phyloP scores from a whole-genome alignment of 2,888 invertebrate species.

The Villa cingulata region DNA sequence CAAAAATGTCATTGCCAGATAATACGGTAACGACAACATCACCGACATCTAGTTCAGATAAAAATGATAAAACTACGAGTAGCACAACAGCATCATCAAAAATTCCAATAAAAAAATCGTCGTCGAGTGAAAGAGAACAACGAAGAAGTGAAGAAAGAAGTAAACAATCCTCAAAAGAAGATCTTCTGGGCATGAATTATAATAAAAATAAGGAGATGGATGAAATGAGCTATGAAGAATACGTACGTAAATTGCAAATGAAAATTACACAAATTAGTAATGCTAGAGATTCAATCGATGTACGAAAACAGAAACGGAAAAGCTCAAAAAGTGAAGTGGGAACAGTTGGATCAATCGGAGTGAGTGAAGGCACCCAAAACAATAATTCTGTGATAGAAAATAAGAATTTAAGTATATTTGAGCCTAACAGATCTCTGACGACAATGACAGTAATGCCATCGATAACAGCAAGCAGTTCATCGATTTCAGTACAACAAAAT shows the following conservation, averaged over 20 bases:
- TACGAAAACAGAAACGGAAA: slow-evolving; percentile 39
- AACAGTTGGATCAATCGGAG: neutral
- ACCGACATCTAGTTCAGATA: slow-evolving; percentile 24
- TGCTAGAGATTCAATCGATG: slow-evolving; percentile 52
- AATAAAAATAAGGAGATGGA: slow-evolving; percentile 28
- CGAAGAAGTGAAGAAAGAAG: slow-evolving; percentile 5
- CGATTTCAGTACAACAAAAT: slow-evolving; percentile 25
- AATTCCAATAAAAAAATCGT: slow-evolving; percentile 9
- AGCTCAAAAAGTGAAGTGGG: slow-evolving; percentile 36
- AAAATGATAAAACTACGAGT: slow-evolving; percentile 25
- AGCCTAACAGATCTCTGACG: neutral
- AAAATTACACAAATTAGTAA: slow-evolving; percentile 57
- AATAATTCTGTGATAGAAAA: slow-evolving; percentile 29
- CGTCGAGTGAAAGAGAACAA: neutral
- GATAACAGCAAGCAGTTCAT: neutral
- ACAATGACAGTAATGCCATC: neutral
- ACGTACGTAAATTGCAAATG: slow-evolving; percentile 50
- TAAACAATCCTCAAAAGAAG: slow-evolving; percentile 18
- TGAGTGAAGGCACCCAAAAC: slow-evolving; percentile 8
- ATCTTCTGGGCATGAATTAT: slow-evolving; percentile 13
- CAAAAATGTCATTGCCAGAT: slow-evolving; percentile 1
- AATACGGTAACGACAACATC: neutral
- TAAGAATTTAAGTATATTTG: slow-evolving; percentile 14
- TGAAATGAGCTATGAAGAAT: slow-evolving; percentile 42
- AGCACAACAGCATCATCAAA: slow-evolving; percentile 3